A percentile compares a stretch with the other conserved stretches of the same genome.
phyloP scores from a whole-genome alignment of 53 echinoderm and acorn worm species.

The Crossaster papposus region DNA sequence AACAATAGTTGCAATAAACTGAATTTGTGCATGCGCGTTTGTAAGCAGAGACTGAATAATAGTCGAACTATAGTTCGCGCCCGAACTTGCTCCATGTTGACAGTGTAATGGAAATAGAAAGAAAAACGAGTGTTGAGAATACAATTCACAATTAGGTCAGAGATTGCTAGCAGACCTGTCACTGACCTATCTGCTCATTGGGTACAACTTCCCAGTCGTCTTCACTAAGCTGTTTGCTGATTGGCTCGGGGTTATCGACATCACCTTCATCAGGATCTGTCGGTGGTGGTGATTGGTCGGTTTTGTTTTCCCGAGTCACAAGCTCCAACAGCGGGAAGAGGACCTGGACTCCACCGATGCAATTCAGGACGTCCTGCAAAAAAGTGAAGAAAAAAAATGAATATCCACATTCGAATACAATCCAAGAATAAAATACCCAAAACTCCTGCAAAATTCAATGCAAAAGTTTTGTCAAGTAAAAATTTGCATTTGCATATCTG shows the following conservation, averaged over 20 bases:
- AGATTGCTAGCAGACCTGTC: not conserved
- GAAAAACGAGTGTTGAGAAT: too few species aligned
- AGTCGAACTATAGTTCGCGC: too few species aligned
- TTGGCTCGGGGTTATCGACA: slow-evolving; percentile 31
- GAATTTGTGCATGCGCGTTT: too few species aligned
- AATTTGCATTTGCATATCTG: too few species aligned
- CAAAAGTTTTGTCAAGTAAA: too few species aligned
- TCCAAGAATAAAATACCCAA: not conserved
- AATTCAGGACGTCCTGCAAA: slow-evolving; percentile 91
- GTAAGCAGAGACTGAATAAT: too few species aligned
- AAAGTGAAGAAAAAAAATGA: not conserved
- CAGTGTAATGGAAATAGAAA: too few species aligned
- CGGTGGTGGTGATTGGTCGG: slow-evolving; percentile 25
- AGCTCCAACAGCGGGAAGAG: slow-evolving; percentile 96
- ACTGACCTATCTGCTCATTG: slow-evolving; percentile 19
- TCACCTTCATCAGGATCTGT: slow-evolving; percentile 31
- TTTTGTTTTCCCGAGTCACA: slow-evolving; percentile 67
- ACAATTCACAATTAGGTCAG: too few species aligned
- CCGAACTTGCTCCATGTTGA: too few species aligned
- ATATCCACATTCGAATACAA: not conserved
- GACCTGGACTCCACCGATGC: slow-evolving; percentile 95
- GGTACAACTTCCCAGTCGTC: slow-evolving; percentile 38
- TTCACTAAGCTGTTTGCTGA: slow-evolving; percentile 54
- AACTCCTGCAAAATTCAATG: not conserved
- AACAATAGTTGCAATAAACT: too few species aligned